phyloP scores from a whole-genome alignment of 1,140 invertebrate genomes.

The Hycleus phaleratus region DNA sequence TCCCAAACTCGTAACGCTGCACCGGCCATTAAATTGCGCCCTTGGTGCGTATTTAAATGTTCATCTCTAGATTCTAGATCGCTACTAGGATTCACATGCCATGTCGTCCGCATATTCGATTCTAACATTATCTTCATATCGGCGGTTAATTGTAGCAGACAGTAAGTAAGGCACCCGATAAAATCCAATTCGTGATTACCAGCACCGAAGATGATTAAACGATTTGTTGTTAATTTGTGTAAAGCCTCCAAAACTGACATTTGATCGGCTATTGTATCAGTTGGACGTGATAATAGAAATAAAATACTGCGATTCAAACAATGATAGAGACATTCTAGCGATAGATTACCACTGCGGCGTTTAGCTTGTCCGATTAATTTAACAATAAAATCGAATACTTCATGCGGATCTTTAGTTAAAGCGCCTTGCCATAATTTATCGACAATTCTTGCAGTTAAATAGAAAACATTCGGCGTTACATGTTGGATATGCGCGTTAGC shows the following conservation, averaged over 20 bases:
- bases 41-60: slow-evolving; percentile 68
- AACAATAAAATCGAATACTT: slow-evolving; percentile 92
- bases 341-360: slow-evolving; percentile 62
- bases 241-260: slow-evolving; percentile 87
- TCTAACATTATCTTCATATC: slow-evolving; percentile 82
- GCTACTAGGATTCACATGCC: slow-evolving; percentile 77
- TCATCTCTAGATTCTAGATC: slow-evolving; percentile 65
- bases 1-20: slow-evolving; percentile 94
- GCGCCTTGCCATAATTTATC: slow-evolving; percentile 96
- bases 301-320: slow-evolving; percentile 91
- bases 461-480: slow-evolving; percentile 85
- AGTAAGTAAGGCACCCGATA: slow-evolving; percentile 91
- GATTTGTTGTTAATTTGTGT: slow-evolving; percentile 83
- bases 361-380: slow-evolving; percentile 86
- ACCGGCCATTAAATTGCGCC: slow-evolving; percentile 77
- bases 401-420: slow-evolving; percentile 81
- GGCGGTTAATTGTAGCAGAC: slow-evolving; percentile 86
- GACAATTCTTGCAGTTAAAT: slow-evolving; percentile 84
- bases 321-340: slow-evolving; percentile 80
- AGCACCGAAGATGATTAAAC: slow-evolving; percentile 82
- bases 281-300: slow-evolving; percentile 84
- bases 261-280: slow-evolving; percentile 82
- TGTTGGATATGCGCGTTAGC: slow-evolving; percentile 73
- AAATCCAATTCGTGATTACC: slow-evolving; percentile 94
- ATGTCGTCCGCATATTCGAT: slow-evolving; percentile 70